phyloP scores from a whole-genome alignment of 2,888 invertebrate genomes.

The Pseudococcus jackbeardsleyi region DNA sequence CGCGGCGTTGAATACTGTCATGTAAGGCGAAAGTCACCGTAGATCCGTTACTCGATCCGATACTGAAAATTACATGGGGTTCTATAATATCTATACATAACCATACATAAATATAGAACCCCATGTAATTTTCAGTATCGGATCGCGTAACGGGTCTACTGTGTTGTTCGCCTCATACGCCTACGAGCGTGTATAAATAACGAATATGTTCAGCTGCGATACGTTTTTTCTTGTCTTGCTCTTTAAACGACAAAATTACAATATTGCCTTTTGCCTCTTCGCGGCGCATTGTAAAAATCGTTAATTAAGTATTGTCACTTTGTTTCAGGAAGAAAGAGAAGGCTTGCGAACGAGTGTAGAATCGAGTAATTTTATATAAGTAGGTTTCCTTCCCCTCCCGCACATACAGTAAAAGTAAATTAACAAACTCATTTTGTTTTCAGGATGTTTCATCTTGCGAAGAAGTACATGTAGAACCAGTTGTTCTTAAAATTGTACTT shows the following conservation, averaged over 20 bases:
- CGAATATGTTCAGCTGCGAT: not conserved
- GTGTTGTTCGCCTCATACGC: too few species aligned
- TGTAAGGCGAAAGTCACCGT: too few species aligned
- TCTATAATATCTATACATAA: too few species aligned
- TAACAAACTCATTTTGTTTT: not conserved
- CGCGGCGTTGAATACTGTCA: too few species aligned
- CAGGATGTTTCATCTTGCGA: not conserved
- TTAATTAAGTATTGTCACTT: not conserved
- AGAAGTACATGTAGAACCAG: not conserved
- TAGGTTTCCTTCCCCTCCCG: too few species aligned
- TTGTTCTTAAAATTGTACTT: conserved; percentile 36
- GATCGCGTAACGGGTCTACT: too few species aligned
- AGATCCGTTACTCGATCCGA: too few species aligned
- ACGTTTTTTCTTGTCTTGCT: not conserved
- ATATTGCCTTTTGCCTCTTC: not conserved
- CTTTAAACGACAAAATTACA: not conserved
- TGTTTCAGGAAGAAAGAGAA: conserved; percentile 65
- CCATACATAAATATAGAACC: too few species aligned
- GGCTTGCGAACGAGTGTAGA: conserved; percentile 57
- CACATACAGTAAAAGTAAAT: too few species aligned
- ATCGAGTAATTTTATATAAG: conserved; percentile 64
- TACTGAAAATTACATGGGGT: too few species aligned
- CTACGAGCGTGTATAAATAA: too few species aligned
- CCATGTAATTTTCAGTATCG: too few species aligned
- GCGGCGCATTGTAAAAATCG: not conserved